These are phyloP conservation scores for Phengaris alcon DNA, from an alignment of 2,888 invertebrate genomes.

Conservation along the genomic window DNA sequence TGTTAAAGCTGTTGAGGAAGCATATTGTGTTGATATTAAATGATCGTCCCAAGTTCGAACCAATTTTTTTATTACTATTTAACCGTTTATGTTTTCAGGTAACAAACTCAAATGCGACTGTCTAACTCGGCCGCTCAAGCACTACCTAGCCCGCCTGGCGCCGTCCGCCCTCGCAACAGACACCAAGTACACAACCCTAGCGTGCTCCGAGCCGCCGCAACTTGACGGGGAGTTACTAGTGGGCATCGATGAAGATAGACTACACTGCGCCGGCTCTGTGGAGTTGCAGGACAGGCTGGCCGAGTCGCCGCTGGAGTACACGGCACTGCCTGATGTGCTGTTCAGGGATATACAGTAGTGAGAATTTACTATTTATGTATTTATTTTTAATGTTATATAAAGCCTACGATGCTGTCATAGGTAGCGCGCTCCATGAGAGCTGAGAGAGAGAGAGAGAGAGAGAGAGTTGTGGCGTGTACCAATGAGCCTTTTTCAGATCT, in stretches of 20 bases:
- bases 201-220: conserved; percentile 81
- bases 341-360: conserved; percentile 87
- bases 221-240: conserved; percentile 76
- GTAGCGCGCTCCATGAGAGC: too few relatives aligned
- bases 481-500: too few relatives aligned
- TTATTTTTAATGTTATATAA: too few relatives aligned
- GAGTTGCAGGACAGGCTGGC: conserved; percentile 67
- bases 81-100: conserved; percentile 58
- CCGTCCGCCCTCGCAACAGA: conserved; percentile 43
- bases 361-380: conserved; percentile 54
- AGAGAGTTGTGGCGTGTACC: too few relatives aligned
- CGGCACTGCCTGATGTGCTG: conserved; percentile 85
- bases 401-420: too few relatives aligned
- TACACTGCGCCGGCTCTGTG: conserved; percentile 81
- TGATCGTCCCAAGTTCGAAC: too few relatives aligned
- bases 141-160: conserved; percentile 65
- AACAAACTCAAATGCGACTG: conserved; percentile 91
- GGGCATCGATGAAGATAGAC: conserved; percentile 82
- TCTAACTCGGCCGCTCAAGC: conserved; percentile 84
- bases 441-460: too few relatives aligned
- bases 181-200: conserved; percentile 78
- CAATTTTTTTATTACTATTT: too few relatives aligned
- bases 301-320: conserved; percentile 75
- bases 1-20: too few relatives aligned
- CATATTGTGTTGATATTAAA: too few relatives aligned